Evolutionary conservation across 2,888 invertebrate species (phyloP).

Genomic region (Brenthis hecate): DNA sequence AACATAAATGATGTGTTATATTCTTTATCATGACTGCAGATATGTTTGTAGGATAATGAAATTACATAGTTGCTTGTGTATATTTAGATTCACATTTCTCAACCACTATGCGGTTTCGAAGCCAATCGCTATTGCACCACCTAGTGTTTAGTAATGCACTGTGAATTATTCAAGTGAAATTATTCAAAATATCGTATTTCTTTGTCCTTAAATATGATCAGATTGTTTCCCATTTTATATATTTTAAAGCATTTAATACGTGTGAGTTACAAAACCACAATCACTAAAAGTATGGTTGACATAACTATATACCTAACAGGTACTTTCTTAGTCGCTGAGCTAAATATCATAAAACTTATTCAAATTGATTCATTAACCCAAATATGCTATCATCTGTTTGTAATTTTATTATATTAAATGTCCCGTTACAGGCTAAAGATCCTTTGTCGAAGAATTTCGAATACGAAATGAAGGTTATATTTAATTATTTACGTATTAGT

Average conservation of each 20-base stretch:
- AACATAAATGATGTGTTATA: not conserved
- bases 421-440: not conserved
- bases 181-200: constrained; percentile 26
- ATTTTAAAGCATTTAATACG: not conserved
- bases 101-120: constrained; percentile 37
- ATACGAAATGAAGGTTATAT: no score
- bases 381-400: not conserved
- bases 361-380: constrained; percentile 2
- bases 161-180: constrained; percentile 31
- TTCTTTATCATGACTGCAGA: constrained; percentile 16
- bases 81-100: constrained; percentile 37
- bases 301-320: not conserved
- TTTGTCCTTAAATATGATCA: constrained; percentile 9
- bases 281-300: not conserved
- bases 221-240: not conserved
- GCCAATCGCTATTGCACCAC: constrained; percentile 36
- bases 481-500: no score
- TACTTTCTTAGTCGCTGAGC: no score
- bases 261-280: not conserved
- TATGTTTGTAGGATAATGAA: constrained; percentile 30
- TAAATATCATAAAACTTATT: not conserved
- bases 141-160: constrained; percentile 35
- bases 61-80: constrained; percentile 33
- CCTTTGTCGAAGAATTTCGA: no score
- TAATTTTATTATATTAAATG: not conserved